Conservation (phyloP, 2,888 invertebrate genomes). For the Cephus pulcher region DNA sequence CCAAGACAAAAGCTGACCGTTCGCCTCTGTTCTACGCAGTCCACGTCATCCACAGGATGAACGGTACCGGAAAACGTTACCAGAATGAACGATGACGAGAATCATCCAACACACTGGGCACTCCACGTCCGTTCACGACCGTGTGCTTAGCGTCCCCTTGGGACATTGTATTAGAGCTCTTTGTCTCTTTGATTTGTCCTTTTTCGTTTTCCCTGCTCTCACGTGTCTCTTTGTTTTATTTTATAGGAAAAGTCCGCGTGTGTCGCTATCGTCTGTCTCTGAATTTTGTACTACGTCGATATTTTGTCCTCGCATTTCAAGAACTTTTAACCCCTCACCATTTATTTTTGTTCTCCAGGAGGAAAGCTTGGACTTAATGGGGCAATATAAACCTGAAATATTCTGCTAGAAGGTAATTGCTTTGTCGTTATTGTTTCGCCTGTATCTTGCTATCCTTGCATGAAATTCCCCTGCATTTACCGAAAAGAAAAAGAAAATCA, state of each 20-base stretch:
- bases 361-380: slow-evolving; percentile 81
- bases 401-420: slow-evolving; percentile 79
- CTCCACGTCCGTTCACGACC: not conserved
- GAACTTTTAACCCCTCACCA: slow-evolving; percentile 67
- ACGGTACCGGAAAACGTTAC: not conserved
- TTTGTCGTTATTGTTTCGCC: slow-evolving; percentile 64
- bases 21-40: not conserved
- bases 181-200: not conserved
- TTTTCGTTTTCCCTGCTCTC: slow-evolving; percentile 15
- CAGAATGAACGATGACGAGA: not conserved
- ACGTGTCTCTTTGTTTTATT: slow-evolving; percentile 21
- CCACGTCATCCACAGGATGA: not conserved
- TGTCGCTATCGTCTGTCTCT: not conserved
- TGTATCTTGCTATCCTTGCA: not conserved
- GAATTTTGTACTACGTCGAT: slow-evolving; percentile 8
- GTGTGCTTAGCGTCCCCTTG: not conserved
- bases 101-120: not conserved
- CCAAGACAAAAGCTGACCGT: not conserved
- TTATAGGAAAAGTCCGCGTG: not conserved
- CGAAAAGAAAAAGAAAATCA: not conserved
- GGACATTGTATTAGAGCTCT: not conserved
- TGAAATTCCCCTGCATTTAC: not conserved
- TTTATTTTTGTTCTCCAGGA: slow-evolving; percentile 74
- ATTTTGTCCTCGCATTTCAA: slow-evolving; percentile 27
- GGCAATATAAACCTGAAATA: slow-evolving; percentile 84